These are phyloP conservation scores for Heliconius hewitsoni DNA, from an alignment of 1,140 invertebrate genomes.

Conservation along the genomic window DNA sequence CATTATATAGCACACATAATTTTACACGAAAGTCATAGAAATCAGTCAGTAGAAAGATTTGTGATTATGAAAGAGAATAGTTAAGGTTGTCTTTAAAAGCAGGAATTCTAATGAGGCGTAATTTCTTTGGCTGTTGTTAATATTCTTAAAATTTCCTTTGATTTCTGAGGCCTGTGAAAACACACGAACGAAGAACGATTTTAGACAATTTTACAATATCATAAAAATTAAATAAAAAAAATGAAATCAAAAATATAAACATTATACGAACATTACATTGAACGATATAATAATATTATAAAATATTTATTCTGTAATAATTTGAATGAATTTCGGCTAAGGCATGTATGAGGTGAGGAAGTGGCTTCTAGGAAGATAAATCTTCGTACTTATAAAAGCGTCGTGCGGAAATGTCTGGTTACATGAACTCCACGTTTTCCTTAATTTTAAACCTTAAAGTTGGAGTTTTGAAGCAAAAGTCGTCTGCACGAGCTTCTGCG, in stretches of 20 bases:
- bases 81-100: too few relatives aligned
- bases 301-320: neutral
- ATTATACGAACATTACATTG: neutral
- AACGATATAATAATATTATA: neutral
- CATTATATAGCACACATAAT: too few relatives aligned
- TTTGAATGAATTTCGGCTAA: neutral
- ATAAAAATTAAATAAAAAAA: neutral
- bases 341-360: slow-evolving; percentile 1
- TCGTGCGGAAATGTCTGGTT: slow-evolving; percentile 16
- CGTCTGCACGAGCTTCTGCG: neutral
- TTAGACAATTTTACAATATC: too few relatives aligned
- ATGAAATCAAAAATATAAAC: neutral
- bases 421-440: slow-evolving; percentile 12
- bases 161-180: too few relatives aligned
- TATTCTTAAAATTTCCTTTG: too few relatives aligned
- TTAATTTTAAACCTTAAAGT: slow-evolving; percentile 6
- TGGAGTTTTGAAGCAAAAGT: neutral
- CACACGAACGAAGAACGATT: too few relatives aligned
- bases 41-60: too few relatives aligned
- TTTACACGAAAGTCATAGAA: too few relatives aligned
- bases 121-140: too few relatives aligned
- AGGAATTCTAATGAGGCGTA: too few relatives aligned
- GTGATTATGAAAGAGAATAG: too few relatives aligned
- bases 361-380: slow-evolving; percentile 23
- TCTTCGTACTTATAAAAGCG: slow-evolving; percentile 18